Conservation (phyloP, 2,797 vertebrate genomes). For the Sebastes cheni region DNA sequence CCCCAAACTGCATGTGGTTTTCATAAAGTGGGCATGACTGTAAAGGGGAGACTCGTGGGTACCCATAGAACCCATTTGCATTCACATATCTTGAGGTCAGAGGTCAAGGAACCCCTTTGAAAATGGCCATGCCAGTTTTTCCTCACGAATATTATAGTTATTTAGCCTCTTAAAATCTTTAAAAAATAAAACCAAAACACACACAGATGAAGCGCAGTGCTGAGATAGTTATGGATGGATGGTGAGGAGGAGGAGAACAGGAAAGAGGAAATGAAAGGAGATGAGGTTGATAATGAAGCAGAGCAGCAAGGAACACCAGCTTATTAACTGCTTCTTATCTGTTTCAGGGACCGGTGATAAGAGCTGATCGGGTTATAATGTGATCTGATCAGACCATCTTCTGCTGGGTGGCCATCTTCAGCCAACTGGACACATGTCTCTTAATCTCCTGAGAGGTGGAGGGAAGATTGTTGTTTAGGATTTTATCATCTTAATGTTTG, state of each 20-base stretch:
- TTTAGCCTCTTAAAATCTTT: background rate
- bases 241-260: constrained; percentile 5
- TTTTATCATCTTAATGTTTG: background rate
- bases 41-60: no score
- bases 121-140: no score
- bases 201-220: background rate
- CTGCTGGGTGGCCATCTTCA: constrained; percentile 62
- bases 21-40: no score
- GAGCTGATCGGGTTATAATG: constrained; percentile 28
- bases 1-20: no score
- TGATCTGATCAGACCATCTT: constrained; percentile 15
- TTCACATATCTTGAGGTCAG: no score
- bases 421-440: constrained; percentile 69
- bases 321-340: constrained; percentile 43
- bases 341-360: constrained; percentile 30
- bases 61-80: no score
- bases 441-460: constrained; percentile 72
- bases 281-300: constrained; percentile 11
- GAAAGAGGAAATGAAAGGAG: constrained; percentile 29
- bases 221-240: background rate
- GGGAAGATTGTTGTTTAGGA: background rate
- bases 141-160: no score
- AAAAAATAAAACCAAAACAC: background rate
- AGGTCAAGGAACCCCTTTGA: no score
- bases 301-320: background rate